phyloP scores from a whole-genome alignment of 2,888 invertebrate genomes.

The Ypsolopha scabrella region DNA sequence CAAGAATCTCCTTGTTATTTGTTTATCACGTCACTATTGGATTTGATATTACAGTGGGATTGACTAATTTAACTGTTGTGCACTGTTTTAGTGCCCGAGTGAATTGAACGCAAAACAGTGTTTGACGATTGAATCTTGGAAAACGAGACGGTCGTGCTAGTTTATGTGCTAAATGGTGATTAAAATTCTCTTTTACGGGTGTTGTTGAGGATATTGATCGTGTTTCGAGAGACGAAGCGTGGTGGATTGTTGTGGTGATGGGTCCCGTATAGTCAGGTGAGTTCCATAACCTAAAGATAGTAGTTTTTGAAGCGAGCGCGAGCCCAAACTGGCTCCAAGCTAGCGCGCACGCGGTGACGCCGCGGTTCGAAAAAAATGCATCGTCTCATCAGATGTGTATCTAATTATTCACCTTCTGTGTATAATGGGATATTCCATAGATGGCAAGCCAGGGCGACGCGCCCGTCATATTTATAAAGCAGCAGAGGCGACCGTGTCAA shows the following conservation, averaged over 20 bases:
- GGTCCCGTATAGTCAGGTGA: background rate
- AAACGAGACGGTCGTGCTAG: slow-evolving; percentile 51
- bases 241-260: slow-evolving; percentile 48
- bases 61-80: slow-evolving; percentile 32
- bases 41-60: slow-evolving; percentile 22
- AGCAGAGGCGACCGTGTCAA: slow-evolving; percentile 53
- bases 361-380: background rate
- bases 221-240: slow-evolving; percentile 48
- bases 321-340: background rate
- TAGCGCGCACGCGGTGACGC: background rate
- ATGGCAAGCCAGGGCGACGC: slow-evolving; percentile 27
- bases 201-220: slow-evolving; percentile 60
- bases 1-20: slow-evolving; percentile 3
- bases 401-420: slow-evolving; percentile 13
- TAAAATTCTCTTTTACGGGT: slow-evolving; percentile 61
- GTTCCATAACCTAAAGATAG: background rate
- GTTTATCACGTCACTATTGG: slow-evolving; percentile 1
- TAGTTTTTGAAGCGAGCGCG: background rate
- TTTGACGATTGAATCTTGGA: slow-evolving; percentile 36
- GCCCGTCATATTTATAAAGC: slow-evolving; percentile 63
- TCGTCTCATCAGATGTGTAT: background rate
- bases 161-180: slow-evolving; percentile 65
- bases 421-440: slow-evolving; percentile 58
- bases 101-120: slow-evolving; percentile 29
- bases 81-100: slow-evolving; percentile 32